These are phyloP conservation scores for Anagrus nilaparvatae DNA, from an alignment of 1,140 invertebrate genomes.

Conservation along the genomic window DNA sequence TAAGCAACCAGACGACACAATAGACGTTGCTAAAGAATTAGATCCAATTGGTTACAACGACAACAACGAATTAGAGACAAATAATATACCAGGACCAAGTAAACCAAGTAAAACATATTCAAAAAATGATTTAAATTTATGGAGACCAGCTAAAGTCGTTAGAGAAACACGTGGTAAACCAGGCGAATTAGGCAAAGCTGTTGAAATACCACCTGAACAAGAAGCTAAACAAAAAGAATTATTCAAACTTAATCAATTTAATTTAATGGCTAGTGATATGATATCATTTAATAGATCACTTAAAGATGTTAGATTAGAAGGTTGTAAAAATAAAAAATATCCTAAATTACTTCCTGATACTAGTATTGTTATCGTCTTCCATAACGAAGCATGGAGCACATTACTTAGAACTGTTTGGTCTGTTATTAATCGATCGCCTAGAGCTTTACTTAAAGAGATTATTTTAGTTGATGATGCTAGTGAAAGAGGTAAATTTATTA, in stretches of 20 bases:
- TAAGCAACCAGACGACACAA: no score
- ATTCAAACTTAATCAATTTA: constrained; percentile 98
- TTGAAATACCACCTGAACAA: constrained; percentile 73
- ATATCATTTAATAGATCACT: constrained; percentile 94
- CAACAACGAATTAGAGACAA: no score
- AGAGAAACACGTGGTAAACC: constrained; percentile 56
- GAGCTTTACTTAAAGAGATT: constrained; percentile 79
- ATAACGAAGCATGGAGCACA: constrained; percentile 98
- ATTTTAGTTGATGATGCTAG: constrained; percentile 94
- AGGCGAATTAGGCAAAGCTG: constrained; percentile 83
- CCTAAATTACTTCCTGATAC: constrained; percentile 72
- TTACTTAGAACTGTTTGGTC: constrained; percentile 92
- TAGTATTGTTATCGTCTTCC: constrained; percentile 93
- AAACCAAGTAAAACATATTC: no score
- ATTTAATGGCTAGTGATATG: constrained; percentile 93
- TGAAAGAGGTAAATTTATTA: constrained; percentile 61
- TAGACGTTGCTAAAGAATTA: no score
- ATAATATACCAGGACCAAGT: no score
- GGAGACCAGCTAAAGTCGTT: constrained; percentile 62
- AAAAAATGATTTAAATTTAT: constrained; percentile 51
- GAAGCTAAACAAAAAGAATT: constrained; percentile 86
- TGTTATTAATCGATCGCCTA: constrained; percentile 86
- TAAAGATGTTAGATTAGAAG: constrained; percentile 84
- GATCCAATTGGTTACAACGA: no score
- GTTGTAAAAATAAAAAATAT: constrained; percentile 70